phyloP scores from a whole-genome alignment of 2,888 invertebrate species.

The Agapetus fuscipes region DNA sequence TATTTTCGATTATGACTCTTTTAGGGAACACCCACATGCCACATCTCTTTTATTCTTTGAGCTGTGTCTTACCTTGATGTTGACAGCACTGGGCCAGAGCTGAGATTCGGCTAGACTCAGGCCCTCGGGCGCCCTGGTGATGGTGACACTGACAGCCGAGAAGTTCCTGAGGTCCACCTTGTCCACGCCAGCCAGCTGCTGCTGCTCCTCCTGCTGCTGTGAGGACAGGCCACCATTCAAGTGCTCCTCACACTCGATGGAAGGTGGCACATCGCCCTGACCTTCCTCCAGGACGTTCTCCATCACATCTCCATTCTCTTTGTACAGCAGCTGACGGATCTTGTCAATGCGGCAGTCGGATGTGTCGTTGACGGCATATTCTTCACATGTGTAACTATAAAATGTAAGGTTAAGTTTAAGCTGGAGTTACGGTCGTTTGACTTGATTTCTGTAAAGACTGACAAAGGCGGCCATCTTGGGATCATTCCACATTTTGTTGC shows the following conservation, averaged over 20 bases:
- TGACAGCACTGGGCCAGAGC: too few species aligned
- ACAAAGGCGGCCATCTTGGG: too few species aligned
- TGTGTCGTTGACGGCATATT: slow-evolving; percentile 66
- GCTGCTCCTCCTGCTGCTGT: slow-evolving; percentile 9
- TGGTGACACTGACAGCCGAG: slow-evolving; percentile 13
- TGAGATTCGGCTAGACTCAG: too few species aligned
- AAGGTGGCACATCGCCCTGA: slow-evolving; percentile 23
- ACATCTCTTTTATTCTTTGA: too few species aligned
- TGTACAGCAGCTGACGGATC: slow-evolving; percentile 38
- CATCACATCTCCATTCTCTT: slow-evolving; percentile 26
- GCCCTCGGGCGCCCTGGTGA: slow-evolving; percentile 13
- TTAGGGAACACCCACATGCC: too few species aligned
- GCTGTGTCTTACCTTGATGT: too few species aligned
- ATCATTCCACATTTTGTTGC: too few species aligned
- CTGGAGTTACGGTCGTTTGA: too few species aligned
- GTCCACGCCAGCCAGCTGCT: slow-evolving; percentile 9
- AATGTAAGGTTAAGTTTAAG: slow-evolving; percentile 1
- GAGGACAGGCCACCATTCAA: slow-evolving; percentile 24
- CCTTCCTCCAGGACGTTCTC: slow-evolving; percentile 29
- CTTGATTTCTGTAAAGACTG: too few species aligned
- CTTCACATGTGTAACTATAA: slow-evolving; percentile 67
- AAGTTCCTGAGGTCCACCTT: slow-evolving; percentile 10
- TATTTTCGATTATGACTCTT: too few species aligned
- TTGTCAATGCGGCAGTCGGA: slow-evolving; percentile 45
- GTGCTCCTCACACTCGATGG: slow-evolving; percentile 22